Percentiles rank a stretch among this genome's conserved stretches.
Evolutionary conservation across 2,797 vertebrate genomes (phyloP).

Genomic region (Trachops cirrhosus): DNA sequence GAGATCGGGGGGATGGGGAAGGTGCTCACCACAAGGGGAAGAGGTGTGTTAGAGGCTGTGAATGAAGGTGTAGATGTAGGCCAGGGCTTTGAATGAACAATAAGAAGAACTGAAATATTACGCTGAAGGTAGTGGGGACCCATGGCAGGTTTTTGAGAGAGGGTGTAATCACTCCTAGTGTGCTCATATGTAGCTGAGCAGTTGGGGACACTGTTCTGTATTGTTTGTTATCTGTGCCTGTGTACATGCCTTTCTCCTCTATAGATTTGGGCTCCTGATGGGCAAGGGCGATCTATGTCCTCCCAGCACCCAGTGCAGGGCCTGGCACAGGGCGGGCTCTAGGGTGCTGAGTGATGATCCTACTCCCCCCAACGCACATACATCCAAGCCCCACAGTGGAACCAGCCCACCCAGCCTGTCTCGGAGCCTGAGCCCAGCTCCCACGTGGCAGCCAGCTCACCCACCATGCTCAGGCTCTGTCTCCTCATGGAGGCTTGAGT

Average conservation of each 20-base stretch:
- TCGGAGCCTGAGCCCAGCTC: neutral
- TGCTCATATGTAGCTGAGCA: neutral
- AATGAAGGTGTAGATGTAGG: neutral
- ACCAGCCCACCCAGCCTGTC: neutral
- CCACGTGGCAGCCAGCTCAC: neutral
- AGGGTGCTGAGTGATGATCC: too few relatives aligned
- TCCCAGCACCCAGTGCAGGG: neutral
- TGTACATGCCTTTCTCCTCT: neutral
- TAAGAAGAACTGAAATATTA: neutral
- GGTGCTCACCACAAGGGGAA: neutral
- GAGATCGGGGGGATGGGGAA: neutral
- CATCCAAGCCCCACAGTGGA: neutral
- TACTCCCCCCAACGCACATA: too few relatives aligned
- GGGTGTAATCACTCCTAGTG: neutral
- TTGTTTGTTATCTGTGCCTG: neutral
- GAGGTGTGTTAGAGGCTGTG: neutral
- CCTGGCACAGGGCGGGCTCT: neutral
- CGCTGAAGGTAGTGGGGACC: neutral
- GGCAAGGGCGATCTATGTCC: neutral
- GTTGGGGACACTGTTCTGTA: neutral
- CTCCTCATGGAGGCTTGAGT: neutral
- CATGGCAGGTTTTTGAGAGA: neutral
- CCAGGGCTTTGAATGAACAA: neutral
- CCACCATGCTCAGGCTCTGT: neutral
- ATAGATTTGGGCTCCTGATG: neutral